Evolutionary conservation across 1,140 invertebrate genomes (phyloP), one percentile per base, ranked within the genome.

Genomic region (Caenorhabditis latens): DNA sequence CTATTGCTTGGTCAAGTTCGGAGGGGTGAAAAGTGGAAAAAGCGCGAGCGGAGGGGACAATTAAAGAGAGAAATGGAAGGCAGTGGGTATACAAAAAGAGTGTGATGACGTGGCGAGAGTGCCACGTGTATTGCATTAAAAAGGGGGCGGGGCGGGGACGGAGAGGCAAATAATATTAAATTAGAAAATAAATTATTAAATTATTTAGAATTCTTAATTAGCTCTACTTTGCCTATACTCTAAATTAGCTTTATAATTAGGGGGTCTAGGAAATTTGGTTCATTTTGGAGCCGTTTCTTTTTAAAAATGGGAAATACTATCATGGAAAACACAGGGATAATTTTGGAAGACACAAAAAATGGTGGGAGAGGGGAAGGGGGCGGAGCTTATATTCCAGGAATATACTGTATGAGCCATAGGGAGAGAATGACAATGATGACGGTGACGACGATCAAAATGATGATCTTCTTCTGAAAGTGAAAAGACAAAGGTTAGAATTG

Each of bases 371-470:
- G 19, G 8, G 55, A 40, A n/a, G 32, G 24, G 9, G 58, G 43
- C 42, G 24, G 19, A 58, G 83, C 61, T 58, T 55, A 46, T 53
- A 42, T 42, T 24, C 91, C 84, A 91, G 84, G 92, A 91, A 48
- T 91, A 91, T 71, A 89, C 90, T 53, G 92, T 90, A 92, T 82
- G 40, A 92, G 84, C 42, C 92, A 90, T 19, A 92, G 84, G 90
- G 95, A 95, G 93, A 96, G 93, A 93, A 97, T 95, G 92, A 97
- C 94, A 92, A 95, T 96, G 93, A 98, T 95, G 93, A 98, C 95
- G 91, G 96, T 95, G 93, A 98, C 95, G 94, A 97, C 98, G 93
- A 98, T 96, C 94, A 98, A 95, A 95, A 98, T 98, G 96, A 98
- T 97, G 93, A 98, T 98, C 95, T 98, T 98, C 96, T 98, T 98